Evolutionary conservation across 1,140 invertebrate species (phyloP), one percentile per base, ranked within the genome.

Genomic region (Augochlora pura): DNA sequence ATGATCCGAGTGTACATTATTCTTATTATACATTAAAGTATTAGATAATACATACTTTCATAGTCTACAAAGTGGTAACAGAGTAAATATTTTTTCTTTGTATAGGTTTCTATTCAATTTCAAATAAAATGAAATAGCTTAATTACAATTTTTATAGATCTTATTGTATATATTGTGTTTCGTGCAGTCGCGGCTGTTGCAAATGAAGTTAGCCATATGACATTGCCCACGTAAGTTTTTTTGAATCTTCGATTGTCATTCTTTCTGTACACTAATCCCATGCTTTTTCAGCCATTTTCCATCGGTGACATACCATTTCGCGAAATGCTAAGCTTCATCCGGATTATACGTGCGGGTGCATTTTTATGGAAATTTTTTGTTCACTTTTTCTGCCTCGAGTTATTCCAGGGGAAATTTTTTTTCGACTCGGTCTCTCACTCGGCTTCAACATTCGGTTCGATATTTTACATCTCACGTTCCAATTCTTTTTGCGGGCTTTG

Each of bases 311-410:
- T 77, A 72, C 63, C 81, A 77, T 74, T 83, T 86, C 86, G 69
- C 69, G 73, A 74, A 70, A 87, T 87, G 88, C 84, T 91, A 91
- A 92, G 90, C 90, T 86, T 91, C 84, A 91, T 91, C 91, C 91
- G 91, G 91, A 91, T 92, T 92, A 92, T 81, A 86, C 81, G 67
- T 85, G 87, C 81, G 77, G 82, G 76, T 85, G 77, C 86, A 89
- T 91, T 91, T 91, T 91, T 90, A 90, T 87, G 77, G 86, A 87
- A 85, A 84, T 86, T 87, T 87, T 84, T 86, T 86, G 81, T 82
- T 72, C 84, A 66, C 59, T 84, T 90, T 87, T 89, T 85, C 87
- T 87, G 82, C 82, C 72, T 86, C 82, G 68, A 86, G 86, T 84
- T 88, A 86, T 85, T 87, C 79, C 80, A 79, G 69, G 78, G 83